Evolutionary conservation across 1,140 invertebrate species (phyloP), one percentile per base, ranked within the genome.

Genomic region (Zeugodacus cucurbitae): DNA sequence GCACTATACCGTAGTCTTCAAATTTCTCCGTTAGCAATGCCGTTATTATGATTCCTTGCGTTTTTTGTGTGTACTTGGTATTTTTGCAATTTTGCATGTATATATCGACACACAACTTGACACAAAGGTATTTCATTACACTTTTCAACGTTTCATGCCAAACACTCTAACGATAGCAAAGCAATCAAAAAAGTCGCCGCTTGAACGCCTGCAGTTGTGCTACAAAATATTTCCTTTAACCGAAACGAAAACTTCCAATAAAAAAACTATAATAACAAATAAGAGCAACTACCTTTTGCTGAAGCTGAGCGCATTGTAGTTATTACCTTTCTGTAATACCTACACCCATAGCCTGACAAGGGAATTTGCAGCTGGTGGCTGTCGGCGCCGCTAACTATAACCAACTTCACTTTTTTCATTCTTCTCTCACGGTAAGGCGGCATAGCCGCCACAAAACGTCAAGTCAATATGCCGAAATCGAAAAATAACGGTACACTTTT

Each of bases 91-190:
- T 54, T 82, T 37, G 67, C 67, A n/a, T 62, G 3, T 54, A 17
- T 54, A 17, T 54, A 54, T 54, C 11, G 14, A 54, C 44, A 82
- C 6, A 26, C n/a, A 82, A 10, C 74, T 29, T 48, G 41, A 48
- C n/a, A 41, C n/a, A 82, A 54, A 82, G 74, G 41, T 48, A 82
- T 82, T 82, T 82, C n/a, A 82, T 82, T 82, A 82, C 74, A 82
- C n/a, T n/a, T 82, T 82, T 44, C 74, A 82, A 29, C n/a, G 44
- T 82, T 82, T 44, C 74, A 82, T 44, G 37, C 37, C 74, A 48
- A 48, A 82, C 22, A 82, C 11, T 48, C n/a, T n/a, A 82, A n/a
- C 74, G 37, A 41, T 41, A 1, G 37, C 37, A 22, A 17, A n/a
- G 37, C 4, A 22, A 26, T 17, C 37, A 82, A 82, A 82, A 48